Evolutionary conservation across 2,888 invertebrate species (phyloP).

Genomic region (Pandemis corylana): DNA sequence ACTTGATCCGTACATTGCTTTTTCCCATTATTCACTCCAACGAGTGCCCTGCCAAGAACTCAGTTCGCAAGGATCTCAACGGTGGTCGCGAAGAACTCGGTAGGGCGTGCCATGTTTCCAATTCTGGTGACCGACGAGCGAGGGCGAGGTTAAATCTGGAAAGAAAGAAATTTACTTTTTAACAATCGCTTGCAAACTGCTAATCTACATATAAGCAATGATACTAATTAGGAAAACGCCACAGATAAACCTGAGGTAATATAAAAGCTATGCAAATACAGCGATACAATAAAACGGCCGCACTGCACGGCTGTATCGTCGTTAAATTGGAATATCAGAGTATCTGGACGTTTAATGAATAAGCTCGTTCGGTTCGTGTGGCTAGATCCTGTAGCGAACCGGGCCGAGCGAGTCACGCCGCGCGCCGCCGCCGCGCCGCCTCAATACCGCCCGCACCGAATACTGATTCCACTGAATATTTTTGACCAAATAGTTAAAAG

Average conservation of each 20-base stretch:
- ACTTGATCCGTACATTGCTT: slow-evolving; percentile 82
- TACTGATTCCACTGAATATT: not conserved
- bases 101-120: slow-evolving; percentile 61
- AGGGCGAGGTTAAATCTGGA: slow-evolving; percentile 61
- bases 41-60: slow-evolving; percentile 65
- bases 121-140: slow-evolving; percentile 42
- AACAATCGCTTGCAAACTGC: slow-evolving; percentile 34
- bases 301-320: slow-evolving; percentile 45
- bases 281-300: slow-evolving; percentile 46
- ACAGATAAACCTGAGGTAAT: slow-evolving; percentile 1
- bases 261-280: slow-evolving; percentile 17
- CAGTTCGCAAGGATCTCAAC: slow-evolving; percentile 58
- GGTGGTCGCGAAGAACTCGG: slow-evolving; percentile 50
- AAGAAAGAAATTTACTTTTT: slow-evolving; percentile 53
- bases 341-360: slow-evolving; percentile 72
- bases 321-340: slow-evolving; percentile 21
- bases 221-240: not conserved
- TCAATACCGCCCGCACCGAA: slow-evolving; percentile 9
- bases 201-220: not conserved
- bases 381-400: slow-evolving; percentile 77
- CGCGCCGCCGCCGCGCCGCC: slow-evolving; percentile 47
- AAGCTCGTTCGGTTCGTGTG: slow-evolving; percentile 63
- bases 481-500: slow-evolving; percentile 3
- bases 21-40: slow-evolving; percentile 83
- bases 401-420: slow-evolving; percentile 81